These are phyloP conservation scores for Podabrus alpinus DNA, from an alignment of 2,888 invertebrate species.

Conservation along the genomic window DNA sequence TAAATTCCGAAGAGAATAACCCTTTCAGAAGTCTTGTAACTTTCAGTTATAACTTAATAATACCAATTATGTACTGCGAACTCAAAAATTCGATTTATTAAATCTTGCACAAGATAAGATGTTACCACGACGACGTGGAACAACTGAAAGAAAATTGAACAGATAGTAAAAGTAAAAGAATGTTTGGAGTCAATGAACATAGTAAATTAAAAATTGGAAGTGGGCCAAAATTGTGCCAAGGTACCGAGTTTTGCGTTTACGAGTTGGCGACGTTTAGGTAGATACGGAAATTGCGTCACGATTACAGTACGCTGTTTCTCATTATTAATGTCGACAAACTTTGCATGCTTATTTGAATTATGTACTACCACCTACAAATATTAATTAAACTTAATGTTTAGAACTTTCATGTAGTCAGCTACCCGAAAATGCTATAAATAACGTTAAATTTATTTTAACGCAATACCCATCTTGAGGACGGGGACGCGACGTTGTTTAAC, in stretches of 20 bases:
- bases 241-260: conserved; percentile 10
- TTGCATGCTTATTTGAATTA: conserved; percentile 15
- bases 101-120: background rate
- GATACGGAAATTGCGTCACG: conserved; percentile 15
- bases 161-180: background rate
- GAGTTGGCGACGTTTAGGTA: conserved; percentile 4
- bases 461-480: background rate
- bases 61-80: background rate
- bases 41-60: background rate
- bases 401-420: conserved; percentile 1
- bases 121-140: no score
- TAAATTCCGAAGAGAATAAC: background rate
- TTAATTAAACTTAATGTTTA: conserved; percentile 11
- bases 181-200: background rate
- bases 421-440: background rate
- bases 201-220: background rate
- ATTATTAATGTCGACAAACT: conserved; percentile 16
- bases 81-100: background rate
- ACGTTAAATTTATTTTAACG: background rate
- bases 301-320: conserved; percentile 1
- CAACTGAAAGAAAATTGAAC: background rate
- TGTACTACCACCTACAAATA: conserved; percentile 8
- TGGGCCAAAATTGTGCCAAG: background rate
- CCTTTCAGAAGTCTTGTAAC: background rate
- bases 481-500: background rate